phyloP scores from a whole-genome alignment of 2,113 vertebrate genomes.

The Megaceryle torquata region DNA sequence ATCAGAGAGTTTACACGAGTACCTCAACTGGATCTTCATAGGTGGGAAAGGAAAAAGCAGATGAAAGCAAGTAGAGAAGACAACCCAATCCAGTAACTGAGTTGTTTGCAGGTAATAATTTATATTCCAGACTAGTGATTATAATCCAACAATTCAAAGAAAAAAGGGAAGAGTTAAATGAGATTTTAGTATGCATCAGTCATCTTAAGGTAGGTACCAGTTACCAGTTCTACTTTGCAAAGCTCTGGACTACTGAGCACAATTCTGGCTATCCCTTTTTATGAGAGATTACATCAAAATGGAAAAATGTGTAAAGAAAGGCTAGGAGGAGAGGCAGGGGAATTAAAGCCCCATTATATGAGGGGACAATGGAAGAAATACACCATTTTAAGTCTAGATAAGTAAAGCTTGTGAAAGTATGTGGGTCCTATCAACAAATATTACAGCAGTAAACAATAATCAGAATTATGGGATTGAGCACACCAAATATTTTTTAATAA shows the following conservation, averaged over 20 bases:
- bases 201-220: neutral
- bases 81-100: neutral
- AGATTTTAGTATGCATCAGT: neutral
- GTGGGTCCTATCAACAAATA: neutral
- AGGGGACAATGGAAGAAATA: neutral
- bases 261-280: neutral
- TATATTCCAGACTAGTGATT: neutral
- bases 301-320: neutral
- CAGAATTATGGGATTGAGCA: neutral
- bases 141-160: neutral
- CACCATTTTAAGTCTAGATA: neutral
- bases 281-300: neutral
- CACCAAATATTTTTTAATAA: neutral
- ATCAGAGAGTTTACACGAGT: neutral
- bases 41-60: neutral
- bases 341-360: neutral
- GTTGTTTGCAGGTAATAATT: neutral
- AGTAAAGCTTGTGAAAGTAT: neutral
- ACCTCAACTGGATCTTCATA: neutral
- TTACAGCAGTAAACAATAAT: neutral
- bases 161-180: neutral
- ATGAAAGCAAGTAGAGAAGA: neutral
- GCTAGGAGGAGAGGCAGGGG: neutral
- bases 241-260: neutral
- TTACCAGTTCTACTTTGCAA: neutral